These are phyloP conservation scores for Temnothorax ravouxi DNA, from an alignment of 2,888 invertebrate species.

Conservation along the genomic window DNA sequence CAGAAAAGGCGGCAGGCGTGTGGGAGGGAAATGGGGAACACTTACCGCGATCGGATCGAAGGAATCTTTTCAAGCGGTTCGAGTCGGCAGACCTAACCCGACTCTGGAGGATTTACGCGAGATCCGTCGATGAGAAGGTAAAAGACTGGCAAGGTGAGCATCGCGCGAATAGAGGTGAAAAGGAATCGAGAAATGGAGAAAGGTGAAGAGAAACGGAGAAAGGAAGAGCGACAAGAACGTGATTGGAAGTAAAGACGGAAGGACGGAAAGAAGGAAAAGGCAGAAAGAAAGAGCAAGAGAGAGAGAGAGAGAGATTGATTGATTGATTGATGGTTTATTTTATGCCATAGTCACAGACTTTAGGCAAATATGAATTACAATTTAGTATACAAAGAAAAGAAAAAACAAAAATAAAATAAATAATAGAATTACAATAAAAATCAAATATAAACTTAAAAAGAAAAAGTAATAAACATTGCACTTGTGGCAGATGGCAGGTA, in stretches of 20 bases:
- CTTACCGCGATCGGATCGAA: slow-evolving; percentile 71
- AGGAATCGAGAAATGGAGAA: slow-evolving; percentile 32
- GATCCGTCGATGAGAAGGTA: slow-evolving; percentile 69
- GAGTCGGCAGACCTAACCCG: slow-evolving; percentile 62
- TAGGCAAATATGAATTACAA: no score
- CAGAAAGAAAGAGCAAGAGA: not conserved
- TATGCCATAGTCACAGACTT: no score
- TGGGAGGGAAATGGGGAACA: slow-evolving; percentile 50
- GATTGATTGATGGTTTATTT: no score
- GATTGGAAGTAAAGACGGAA: slow-evolving; percentile 2
- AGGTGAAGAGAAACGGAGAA: slow-evolving; percentile 2
- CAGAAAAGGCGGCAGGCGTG: slow-evolving; percentile 23
- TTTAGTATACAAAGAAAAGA: no score
- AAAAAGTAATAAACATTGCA: no score
- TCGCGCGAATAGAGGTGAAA: slow-evolving; percentile 50
- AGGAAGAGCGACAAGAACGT: slow-evolving; percentile 15
- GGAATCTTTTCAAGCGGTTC: slow-evolving; percentile 70
- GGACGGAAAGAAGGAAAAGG: slow-evolving; percentile 21
- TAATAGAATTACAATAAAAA: no score
- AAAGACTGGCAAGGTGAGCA: slow-evolving; percentile 61
- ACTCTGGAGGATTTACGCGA: slow-evolving; percentile 67
- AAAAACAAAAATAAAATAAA: no score
- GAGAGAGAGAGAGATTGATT: no score
- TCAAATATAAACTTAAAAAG: no score
- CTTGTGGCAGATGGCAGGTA: no score